Evolutionary conservation across 1,140 invertebrate genomes (phyloP), one percentile per base, ranked within the genome.

Genomic region (Ceratosolen fusciceps): DNA sequence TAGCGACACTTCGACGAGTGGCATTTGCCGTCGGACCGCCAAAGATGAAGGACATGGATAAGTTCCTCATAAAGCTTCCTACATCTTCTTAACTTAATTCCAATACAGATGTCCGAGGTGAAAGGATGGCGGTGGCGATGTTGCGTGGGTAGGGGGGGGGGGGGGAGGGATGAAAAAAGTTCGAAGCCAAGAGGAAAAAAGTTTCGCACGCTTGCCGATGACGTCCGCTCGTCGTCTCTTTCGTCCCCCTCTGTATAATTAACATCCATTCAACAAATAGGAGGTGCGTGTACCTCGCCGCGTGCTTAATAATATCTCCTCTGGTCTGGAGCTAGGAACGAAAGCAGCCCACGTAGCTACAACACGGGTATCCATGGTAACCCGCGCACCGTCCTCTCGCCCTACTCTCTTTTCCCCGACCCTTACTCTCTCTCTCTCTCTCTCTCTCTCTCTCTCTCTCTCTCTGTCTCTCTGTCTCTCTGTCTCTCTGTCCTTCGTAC

Each of bases 181-280:
- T 7, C n/a, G 37, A 16, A n/a, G n/a, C 2, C 24, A 19, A 9
- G 73, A 43, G 26, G 49, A 14, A 77, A 70, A 78, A 78, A 78
- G 68, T 77, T 77, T 70, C 19, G 24, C 26, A 34, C 52, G 54
- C 56, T 34, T 73, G 77, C 70, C 58, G 34, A 2, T 79, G 68
- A 65, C 58, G 47, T 26, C 60, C n/a, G 26, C 71, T 54, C 60
- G 19, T 39, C 52, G 49, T 60, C 54, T 37, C 31, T 52, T 79
- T 70, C 62, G 52, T 47, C 54, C 71, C 73, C 39, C 12, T 7
- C 37, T 24, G 54, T 75, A 75, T 80, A 76, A 80, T 76, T 80
- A 80, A 80, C 79, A 76, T 80, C 74, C 74, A 76, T 80, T 80
- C 74, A 76, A 80, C 73, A 80, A 80, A 80, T 58, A 74, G 62